These are phyloP conservation scores for Plagodis pulveraria DNA, from an alignment of 2,888 invertebrate genomes.

Conservation along the genomic window DNA sequence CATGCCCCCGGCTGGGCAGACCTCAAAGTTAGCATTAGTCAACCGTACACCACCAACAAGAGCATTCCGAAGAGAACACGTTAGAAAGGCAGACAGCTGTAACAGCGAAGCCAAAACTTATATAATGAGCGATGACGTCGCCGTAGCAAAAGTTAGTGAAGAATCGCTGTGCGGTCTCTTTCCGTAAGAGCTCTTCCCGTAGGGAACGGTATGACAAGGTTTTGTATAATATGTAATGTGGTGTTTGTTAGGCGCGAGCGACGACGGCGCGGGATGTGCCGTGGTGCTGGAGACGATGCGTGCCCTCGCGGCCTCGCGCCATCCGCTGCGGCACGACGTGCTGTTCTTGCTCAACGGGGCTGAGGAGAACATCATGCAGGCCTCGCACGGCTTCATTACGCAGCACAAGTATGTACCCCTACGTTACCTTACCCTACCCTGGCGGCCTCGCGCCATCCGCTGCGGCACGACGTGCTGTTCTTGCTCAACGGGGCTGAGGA, in stretches of 20 bases:
- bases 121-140: too few species aligned
- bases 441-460: conserved; percentile 81
- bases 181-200: too few species aligned
- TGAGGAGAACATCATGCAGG: conserved; percentile 95
- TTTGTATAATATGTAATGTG: not conserved
- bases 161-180: too few species aligned
- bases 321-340: conserved; percentile 89
- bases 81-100: too few species aligned
- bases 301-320: conserved; percentile 85
- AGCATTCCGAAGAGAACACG: too few species aligned
- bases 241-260: conserved; percentile 89
- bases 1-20: too few species aligned
- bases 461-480: conserved; percentile 91
- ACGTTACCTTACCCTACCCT: conserved; percentile 63
- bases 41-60: too few species aligned
- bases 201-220: too few species aligned
- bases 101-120: too few species aligned
- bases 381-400: conserved; percentile 95
- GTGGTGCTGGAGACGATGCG: conserved; percentile 93
- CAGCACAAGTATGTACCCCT: conserved; percentile 85
- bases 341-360: conserved; percentile 96
- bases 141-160: too few species aligned
- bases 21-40: too few species aligned
- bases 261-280: conserved; percentile 95
- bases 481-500: conserved; percentile 97